Evolutionary conservation across 2,113 vertebrate species (phyloP).

Genomic region (Scortum barcoo): DNA sequence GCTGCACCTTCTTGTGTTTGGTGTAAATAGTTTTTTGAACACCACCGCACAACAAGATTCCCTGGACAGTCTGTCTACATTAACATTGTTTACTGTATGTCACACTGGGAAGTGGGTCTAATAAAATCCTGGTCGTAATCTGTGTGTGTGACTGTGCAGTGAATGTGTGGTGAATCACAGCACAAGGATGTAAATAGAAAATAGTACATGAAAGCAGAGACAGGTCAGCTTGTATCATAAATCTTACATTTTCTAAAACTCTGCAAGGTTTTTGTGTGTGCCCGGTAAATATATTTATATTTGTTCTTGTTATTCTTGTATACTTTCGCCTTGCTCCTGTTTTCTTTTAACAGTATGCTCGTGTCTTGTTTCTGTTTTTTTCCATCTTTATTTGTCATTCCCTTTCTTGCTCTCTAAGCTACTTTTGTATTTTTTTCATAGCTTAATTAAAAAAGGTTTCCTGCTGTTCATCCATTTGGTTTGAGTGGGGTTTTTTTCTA

Average conservation of each 20-base stretch:
- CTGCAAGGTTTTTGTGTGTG: constrained; percentile 6
- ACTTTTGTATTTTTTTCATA: background rate
- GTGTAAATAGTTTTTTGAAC: background rate
- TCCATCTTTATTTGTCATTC: background rate
- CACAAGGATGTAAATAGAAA: background rate
- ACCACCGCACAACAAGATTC: background rate
- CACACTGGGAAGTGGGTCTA: background rate
- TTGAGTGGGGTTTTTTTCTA: background rate
- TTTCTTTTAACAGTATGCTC: background rate
- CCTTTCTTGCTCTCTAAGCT: background rate
- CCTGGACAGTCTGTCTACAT: background rate
- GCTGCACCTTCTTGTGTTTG: background rate
- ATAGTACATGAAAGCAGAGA: background rate
- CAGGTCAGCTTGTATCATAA: background rate
- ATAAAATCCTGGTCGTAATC: background rate
- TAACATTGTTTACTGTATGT: background rate
- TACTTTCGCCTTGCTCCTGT: background rate
- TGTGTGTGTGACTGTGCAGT: background rate
- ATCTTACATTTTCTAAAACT: too few species aligned
- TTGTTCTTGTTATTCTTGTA: background rate
- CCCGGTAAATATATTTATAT: background rate
- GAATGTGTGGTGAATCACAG: background rate
- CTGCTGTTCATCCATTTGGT: background rate
- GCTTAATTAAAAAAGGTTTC: background rate
- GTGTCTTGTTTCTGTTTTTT: background rate